Conservation (phyloP, 2,888 invertebrate genomes). For the Neoitamus cyanurus region DNA sequence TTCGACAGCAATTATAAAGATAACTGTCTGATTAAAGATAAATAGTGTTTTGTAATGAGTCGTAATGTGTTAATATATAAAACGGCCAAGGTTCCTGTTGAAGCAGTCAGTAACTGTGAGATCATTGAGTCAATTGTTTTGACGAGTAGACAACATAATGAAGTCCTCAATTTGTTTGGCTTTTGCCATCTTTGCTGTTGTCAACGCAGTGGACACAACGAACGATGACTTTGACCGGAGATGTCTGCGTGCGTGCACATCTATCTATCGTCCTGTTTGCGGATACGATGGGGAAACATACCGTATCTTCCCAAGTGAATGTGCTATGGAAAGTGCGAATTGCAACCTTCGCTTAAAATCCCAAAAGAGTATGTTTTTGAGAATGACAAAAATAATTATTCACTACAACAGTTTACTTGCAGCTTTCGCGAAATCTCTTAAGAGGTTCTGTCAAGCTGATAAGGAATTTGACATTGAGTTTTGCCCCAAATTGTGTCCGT, state of each 20-base stretch:
- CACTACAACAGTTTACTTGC: background rate
- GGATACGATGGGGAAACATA: slow-evolving; percentile 15
- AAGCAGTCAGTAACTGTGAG: background rate
- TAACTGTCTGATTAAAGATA: background rate
- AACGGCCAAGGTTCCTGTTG: background rate
- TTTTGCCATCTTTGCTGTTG: background rate
- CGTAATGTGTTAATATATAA: background rate
- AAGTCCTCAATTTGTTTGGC: background rate
- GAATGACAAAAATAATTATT: background rate
- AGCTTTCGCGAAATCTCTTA: background rate
- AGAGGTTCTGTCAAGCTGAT: background rate
- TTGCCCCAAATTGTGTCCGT: background rate
- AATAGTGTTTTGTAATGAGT: background rate
- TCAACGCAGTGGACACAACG: background rate
- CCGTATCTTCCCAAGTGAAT: slow-evolving; percentile 20
- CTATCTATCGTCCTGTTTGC: slow-evolving; percentile 31
- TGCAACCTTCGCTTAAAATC: slow-evolving; percentile 1
- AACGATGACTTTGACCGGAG: background rate
- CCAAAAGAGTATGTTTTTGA: background rate
- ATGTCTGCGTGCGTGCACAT: background rate
- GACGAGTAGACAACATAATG: background rate
- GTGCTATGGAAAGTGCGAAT: background rate
- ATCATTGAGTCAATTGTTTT: background rate
- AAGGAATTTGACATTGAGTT: background rate
- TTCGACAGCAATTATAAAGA: background rate